These are phyloP conservation scores for Epinephelus awoara DNA, from an alignment of 2,797 vertebrate species.

Conservation along the genomic window DNA sequence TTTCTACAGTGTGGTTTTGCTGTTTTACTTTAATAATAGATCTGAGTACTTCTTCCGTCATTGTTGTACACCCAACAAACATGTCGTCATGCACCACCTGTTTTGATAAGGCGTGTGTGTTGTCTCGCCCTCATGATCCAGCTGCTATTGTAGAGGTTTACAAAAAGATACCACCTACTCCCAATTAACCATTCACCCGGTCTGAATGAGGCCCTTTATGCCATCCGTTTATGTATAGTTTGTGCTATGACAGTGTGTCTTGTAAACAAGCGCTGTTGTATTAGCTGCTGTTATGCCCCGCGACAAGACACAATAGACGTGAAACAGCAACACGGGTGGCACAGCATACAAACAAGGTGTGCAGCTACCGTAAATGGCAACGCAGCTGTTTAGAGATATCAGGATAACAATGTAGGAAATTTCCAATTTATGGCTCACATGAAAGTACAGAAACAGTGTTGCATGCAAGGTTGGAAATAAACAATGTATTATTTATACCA, in stretches of 20 bases:
- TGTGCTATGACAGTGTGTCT: slow-evolving; percentile 44
- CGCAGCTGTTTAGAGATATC: slow-evolving; percentile 41
- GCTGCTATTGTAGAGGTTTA: slow-evolving; percentile 37
- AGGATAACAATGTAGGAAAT: slow-evolving; percentile 27
- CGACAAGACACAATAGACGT: slow-evolving; percentile 44
- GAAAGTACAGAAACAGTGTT: slow-evolving; percentile 11
- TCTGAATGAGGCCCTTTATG: slow-evolving; percentile 38
- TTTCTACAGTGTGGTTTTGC: not conserved
- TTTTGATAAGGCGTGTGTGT: slow-evolving; percentile 36
- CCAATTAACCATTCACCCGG: slow-evolving; percentile 43
- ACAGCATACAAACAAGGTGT: slow-evolving; percentile 37
- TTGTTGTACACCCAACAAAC: slow-evolving; percentile 31
- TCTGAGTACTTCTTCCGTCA: not conserved
- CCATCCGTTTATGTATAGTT: slow-evolving; percentile 15
- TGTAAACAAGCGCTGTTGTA: slow-evolving; percentile 20
- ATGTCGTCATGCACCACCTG: slow-evolving; percentile 40
- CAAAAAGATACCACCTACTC: slow-evolving; percentile 18
- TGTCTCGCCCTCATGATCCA: slow-evolving; percentile 35
- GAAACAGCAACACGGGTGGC: slow-evolving; percentile 10
- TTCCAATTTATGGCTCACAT: slow-evolving; percentile 30
- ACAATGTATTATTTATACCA: slow-evolving; percentile 69
- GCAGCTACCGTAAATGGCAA: slow-evolving; percentile 9
- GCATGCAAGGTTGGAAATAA: slow-evolving; percentile 40
- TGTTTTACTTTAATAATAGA: not conserved
- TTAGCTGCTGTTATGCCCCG: slow-evolving; percentile 27